Evolutionary conservation across 1,140 invertebrate species (phyloP).

Genomic region (Rhagoletis zephyria): DNA sequence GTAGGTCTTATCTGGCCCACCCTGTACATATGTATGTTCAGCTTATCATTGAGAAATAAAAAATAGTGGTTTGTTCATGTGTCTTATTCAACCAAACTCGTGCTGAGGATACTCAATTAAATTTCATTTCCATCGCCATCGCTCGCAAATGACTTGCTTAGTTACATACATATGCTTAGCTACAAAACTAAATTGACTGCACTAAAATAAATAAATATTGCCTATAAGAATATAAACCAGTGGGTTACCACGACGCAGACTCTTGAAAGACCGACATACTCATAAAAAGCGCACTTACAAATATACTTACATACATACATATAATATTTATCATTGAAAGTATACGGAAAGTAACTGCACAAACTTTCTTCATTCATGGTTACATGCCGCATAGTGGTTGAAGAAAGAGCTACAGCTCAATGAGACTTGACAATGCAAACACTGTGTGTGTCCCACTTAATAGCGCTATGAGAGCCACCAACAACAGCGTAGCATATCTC

Average conservation of each 20-base stretch:
- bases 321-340: background rate
- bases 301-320: background rate
- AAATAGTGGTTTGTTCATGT: too few relatives aligned
- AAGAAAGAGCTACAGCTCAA: background rate
- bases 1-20: too few relatives aligned
- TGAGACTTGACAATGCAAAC: slow-evolving; percentile 37
- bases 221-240: background rate
- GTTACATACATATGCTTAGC: too few relatives aligned
- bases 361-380: slow-evolving; percentile 39
- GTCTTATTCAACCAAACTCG: too few relatives aligned
- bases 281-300: background rate
- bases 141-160: too few relatives aligned
- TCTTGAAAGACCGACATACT: too few relatives aligned
- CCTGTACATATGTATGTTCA: too few relatives aligned
- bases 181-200: background rate
- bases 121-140: too few relatives aligned
- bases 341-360: background rate
- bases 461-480: background rate
- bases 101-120: too few relatives aligned
- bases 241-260: background rate
- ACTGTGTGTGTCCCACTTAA: slow-evolving; percentile 15
- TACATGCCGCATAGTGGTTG: background rate
- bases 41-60: too few relatives aligned
- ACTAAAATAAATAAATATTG: background rate
- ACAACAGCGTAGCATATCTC: slow-evolving; percentile 20